Conservation (phyloP, 2,888 invertebrate species). For the Caenorhabditis parvicauda region DNA sequence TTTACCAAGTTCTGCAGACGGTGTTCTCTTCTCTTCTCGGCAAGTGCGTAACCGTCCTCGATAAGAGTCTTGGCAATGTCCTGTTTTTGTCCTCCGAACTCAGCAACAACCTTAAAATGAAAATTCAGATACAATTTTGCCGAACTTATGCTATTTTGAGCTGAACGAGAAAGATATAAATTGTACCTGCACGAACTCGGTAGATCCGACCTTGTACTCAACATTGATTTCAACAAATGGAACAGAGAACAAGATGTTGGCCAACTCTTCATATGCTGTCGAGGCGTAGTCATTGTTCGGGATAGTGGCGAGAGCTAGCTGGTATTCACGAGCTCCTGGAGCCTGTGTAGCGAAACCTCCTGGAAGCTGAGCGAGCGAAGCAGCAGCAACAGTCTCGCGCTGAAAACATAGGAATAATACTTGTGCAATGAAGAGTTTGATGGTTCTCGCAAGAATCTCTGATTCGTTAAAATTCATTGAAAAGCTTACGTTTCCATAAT, state of each 20-base stretch:
- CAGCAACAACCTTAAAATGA: constrained; percentile 31
- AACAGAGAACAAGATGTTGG: constrained; percentile 22
- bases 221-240: constrained; percentile 46
- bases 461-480: background rate
- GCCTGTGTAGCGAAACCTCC: constrained; percentile 73
- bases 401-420: constrained; percentile 42
- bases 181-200: constrained; percentile 41
- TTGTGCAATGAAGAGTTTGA: constrained; percentile 1
- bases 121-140: background rate
- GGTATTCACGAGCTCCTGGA: constrained; percentile 78
- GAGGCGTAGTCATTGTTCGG: constrained; percentile 72
- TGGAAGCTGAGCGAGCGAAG: constrained; percentile 81
- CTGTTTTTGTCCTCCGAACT: constrained; percentile 65
- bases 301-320: constrained; percentile 79
- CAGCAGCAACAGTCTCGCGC: constrained; percentile 75
- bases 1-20: constrained; percentile 77
- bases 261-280: constrained; percentile 16
- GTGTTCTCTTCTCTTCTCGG: constrained; percentile 78
- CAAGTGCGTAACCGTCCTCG: constrained; percentile 80
- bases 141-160: background rate
- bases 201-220: constrained; percentile 50
- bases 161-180: background rate
- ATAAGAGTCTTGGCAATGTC: constrained; percentile 79
- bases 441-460: constrained; percentile 1
- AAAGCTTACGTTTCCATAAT: constrained; percentile 81